Percentiles rank a stretch among this genome's conserved stretches.
phyloP scores from a whole-genome alignment of 2,888 invertebrate genomes.

The Erynnis tages region DNA sequence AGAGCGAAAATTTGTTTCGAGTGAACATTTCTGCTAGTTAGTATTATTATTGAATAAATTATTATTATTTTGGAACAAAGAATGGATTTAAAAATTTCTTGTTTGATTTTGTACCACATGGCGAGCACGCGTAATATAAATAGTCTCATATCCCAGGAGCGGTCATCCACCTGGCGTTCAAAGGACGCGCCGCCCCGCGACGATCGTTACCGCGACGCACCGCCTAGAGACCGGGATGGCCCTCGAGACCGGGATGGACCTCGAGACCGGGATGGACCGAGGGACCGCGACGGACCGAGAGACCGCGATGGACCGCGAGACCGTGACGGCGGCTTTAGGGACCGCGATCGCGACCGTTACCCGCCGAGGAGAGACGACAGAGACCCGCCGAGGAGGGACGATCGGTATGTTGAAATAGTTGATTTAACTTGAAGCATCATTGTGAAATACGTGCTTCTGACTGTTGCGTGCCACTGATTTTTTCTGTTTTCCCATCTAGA shows the following conservation, averaged over 20 bases:
- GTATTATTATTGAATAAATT: no score
- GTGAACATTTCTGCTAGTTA: no score
- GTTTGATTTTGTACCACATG: no score
- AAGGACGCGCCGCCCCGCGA: conserved; percentile 55
- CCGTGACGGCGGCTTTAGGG: conserved; percentile 6
- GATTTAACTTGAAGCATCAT: no score
- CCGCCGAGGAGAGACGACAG: conserved; percentile 51
- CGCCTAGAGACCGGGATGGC: conserved; percentile 46
- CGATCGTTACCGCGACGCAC: conserved; percentile 47
- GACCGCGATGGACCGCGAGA: conserved; percentile 36
- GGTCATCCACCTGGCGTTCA: conserved; percentile 64
- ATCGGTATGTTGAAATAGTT: conserved; percentile 59
- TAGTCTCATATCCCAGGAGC: conserved; percentile 63
- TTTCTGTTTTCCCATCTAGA: no score
- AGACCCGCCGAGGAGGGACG: conserved; percentile 58
- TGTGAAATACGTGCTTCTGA: no score
- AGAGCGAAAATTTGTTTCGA: no score
- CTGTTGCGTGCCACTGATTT: no score
- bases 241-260: conserved; percentile 38
- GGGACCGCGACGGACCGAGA: conserved; percentile 34
- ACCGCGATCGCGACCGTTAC: conserved; percentile 42
- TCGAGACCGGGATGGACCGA: conserved; percentile 37
- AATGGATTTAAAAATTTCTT: no score
- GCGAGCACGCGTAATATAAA: no score
- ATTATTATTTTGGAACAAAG: no score